These are phyloP conservation scores for Leptinotarsa haldemani DNA, from an alignment of 2,888 invertebrate genomes.

Conservation along the genomic window DNA sequence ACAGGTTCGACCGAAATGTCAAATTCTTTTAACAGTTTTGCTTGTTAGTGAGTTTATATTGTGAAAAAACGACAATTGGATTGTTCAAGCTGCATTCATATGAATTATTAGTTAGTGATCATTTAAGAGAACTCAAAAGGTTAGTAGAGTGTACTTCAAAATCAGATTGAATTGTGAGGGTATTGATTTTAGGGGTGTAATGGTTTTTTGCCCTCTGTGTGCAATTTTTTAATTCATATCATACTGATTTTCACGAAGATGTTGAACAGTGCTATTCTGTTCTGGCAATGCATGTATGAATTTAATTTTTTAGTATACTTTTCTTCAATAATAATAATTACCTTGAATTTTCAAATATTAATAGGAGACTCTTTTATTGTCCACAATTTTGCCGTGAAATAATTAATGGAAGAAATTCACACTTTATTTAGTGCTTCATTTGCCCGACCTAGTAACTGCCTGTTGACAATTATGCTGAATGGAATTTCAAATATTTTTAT, in stretches of 20 bases:
- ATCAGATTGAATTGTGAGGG: slow-evolving; percentile 52
- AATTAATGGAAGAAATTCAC: neutral
- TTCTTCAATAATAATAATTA: neutral
- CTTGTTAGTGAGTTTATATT: slow-evolving; percentile 62
- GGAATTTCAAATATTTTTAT: slow-evolving; percentile 63
- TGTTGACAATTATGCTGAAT: slow-evolving; percentile 57
- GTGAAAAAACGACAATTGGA: slow-evolving; percentile 53
- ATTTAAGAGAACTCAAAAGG: slow-evolving; percentile 33
- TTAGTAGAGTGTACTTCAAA: slow-evolving; percentile 34
- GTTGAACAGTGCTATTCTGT: neutral
- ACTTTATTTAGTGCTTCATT: neutral
- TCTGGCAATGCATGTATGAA: neutral
- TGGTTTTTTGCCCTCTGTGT: slow-evolving; percentile 23
- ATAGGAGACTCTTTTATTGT: neutral
- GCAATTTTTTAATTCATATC: slow-evolving; percentile 7
- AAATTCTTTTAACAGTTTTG: slow-evolving; percentile 70
- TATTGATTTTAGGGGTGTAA: slow-evolving; percentile 52
- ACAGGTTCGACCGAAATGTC: slow-evolving; percentile 80
- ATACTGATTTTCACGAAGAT: no score
- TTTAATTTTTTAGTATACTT: neutral
- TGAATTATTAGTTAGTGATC: neutral
- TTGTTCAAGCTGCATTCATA: slow-evolving; percentile 15
- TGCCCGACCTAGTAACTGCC: slow-evolving; percentile 34
- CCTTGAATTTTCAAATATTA: neutral
- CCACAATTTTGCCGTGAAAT: neutral